A percentile compares a stretch with the other conserved stretches of the same genome.
phyloP scores from a whole-genome alignment of 2,113 vertebrate species.

The Clarias gariepinus region DNA sequence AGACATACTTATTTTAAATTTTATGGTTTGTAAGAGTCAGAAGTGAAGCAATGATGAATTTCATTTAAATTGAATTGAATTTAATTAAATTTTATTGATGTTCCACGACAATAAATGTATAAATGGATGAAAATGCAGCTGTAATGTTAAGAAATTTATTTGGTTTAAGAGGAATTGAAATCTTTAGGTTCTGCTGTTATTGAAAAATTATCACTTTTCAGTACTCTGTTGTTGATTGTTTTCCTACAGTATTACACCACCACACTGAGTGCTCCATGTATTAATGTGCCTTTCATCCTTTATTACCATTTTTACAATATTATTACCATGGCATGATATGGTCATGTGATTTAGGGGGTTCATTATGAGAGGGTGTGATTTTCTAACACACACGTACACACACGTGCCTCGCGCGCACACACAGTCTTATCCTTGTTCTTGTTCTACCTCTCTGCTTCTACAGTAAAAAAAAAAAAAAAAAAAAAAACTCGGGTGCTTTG shows the following conservation, averaged over 20 bases:
- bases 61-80: no score
- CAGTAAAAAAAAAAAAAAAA: conserved; percentile 35
- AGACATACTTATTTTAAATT: not conserved
- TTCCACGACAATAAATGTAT: not conserved
- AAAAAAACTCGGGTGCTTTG: conserved; percentile 54
- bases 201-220: not conserved
- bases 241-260: not conserved
- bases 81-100: no score
- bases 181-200: not conserved
- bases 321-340: not conserved
- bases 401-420: not conserved
- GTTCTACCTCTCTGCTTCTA: conserved; percentile 22
- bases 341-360: not conserved
- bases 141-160: not conserved
- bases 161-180: not conserved
- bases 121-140: not conserved
- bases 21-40: not conserved
- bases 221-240: not conserved
- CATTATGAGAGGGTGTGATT: not conserved
- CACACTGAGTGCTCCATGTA: not conserved
- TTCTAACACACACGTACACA: not conserved
- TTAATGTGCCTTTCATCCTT: not conserved
- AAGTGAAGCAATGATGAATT: not conserved
- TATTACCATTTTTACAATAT: not conserved
- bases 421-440: conserved; percentile 6